Evolutionary conservation across 92 coral and sea anemone species (phyloP), one percentile per base, ranked within the genome.

Genomic region (Palythoa grandiflora): DNA sequence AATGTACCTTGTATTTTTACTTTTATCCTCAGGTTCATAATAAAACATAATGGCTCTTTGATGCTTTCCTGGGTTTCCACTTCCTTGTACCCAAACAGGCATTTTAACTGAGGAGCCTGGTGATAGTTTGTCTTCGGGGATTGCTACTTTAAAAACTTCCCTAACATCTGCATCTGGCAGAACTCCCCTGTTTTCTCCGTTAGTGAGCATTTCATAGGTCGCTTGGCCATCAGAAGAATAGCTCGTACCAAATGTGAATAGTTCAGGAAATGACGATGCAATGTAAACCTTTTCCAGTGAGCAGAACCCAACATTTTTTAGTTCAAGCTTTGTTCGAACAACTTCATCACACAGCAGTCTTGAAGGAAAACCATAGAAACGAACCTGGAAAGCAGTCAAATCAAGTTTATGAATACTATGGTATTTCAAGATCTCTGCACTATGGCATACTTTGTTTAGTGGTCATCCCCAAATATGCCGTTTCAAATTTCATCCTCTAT

Each of bases 81-180:
- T 85, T 28, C 99, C 99, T 60, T 93, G 98, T 57, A 96, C 77
- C 99, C 99, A 96, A 59, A 96, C 94, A n/a, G 96, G 94, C 37
- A 91, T 83, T 84, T 95, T 94, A 50, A 91, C 88, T n/a, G 94
- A 92, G 9, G 40, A 83, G 3, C 98, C 96, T 9, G 98, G 96
- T 4, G 92, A 57, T 19, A 96, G 92, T 17, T 88, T 40, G 21
- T 91, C 96, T 0, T 92, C 95, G 1, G 98, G 93, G 35, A 96
- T 88, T 9, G 98, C 92, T 54, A 96, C 98, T 80, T 91, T 87
- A 28, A 88, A 89, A 13, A 96, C 95, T 79, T 98, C 89, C 28
- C 83, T 84, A 38, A 93, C 83, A 51, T 94, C 92, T 40, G 79
- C 50, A 37, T 76, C 88, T 10, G 90, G 74, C 16, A 88, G 54